Conservation (phyloP, 2,797 vertebrate genomes). For the Sciaenops ocellatus region DNA sequence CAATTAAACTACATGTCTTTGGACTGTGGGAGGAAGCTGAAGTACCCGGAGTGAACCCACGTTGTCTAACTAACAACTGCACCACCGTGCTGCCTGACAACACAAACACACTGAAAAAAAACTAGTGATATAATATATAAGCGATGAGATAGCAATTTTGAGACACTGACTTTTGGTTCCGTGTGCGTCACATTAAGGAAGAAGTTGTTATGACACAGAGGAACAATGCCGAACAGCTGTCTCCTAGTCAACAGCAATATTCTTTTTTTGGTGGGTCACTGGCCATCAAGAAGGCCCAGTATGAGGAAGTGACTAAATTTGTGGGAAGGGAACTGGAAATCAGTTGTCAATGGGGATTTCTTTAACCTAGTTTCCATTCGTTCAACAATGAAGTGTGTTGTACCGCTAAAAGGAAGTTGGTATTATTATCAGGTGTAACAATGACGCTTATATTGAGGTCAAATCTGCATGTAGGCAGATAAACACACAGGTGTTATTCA, state of each 20-base stretch:
- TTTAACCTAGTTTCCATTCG: conserved; percentile 63
- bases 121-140: background rate
- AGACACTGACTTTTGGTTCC: conserved; percentile 27
- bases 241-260: conserved; percentile 16
- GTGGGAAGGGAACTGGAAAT: conserved; percentile 70
- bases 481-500: conserved; percentile 9
- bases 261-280: background rate
- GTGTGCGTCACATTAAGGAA: conserved; percentile 52
- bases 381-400: conserved; percentile 46
- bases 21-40: too few species aligned
- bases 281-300: background rate
- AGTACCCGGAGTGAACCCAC: too few species aligned
- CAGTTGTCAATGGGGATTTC: conserved; percentile 73
- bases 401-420: conserved; percentile 47
- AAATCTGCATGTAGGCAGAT: conserved; percentile 8
- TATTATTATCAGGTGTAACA: conserved; percentile 28
- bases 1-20: too few species aligned
- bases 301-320: conserved; percentile 68
- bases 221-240: conserved; percentile 37
- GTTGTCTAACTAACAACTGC: too few species aligned
- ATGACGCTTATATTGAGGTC: background rate
- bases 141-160: background rate
- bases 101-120: too few species aligned
- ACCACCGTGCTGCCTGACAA: too few species aligned
- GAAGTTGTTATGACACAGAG: conserved; percentile 22